These are phyloP conservation scores for Charina bottae DNA, from an alignment of 2,113 vertebrate genomes.

Conservation along the genomic window DNA sequence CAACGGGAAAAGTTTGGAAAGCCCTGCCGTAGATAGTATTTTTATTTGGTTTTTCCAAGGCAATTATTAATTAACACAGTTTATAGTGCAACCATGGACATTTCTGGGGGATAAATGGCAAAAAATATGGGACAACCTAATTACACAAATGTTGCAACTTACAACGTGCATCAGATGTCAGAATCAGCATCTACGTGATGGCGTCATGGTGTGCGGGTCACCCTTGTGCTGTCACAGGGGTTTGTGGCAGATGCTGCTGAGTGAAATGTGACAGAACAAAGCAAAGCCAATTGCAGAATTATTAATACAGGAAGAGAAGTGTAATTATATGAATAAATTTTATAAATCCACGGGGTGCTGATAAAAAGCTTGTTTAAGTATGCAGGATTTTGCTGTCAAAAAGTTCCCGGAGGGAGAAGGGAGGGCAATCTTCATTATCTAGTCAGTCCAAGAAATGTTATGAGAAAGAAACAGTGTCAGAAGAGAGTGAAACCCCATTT, in stretches of 20 bases:
- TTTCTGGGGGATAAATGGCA: no score
- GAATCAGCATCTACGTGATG: background rate
- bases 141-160: background rate
- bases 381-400: background rate
- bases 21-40: no score
- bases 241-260: background rate
- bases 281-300: background rate
- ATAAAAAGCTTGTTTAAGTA: background rate
- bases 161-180: background rate
- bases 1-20: no score
- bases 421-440: background rate
- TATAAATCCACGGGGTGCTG: background rate
- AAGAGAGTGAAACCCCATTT: background rate
- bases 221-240: background rate
- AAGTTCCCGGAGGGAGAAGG: background rate
- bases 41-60: no score
- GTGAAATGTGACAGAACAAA: background rate
- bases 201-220: background rate
- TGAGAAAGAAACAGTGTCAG: background rate
- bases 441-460: background rate
- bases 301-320: background rate
- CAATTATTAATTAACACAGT: no score
- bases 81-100: no score
- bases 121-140: no score
- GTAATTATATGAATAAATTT: background rate